Conservation (phyloP, 2,888 invertebrate genomes). For the Sphaerophoria taeniata region DNA sequence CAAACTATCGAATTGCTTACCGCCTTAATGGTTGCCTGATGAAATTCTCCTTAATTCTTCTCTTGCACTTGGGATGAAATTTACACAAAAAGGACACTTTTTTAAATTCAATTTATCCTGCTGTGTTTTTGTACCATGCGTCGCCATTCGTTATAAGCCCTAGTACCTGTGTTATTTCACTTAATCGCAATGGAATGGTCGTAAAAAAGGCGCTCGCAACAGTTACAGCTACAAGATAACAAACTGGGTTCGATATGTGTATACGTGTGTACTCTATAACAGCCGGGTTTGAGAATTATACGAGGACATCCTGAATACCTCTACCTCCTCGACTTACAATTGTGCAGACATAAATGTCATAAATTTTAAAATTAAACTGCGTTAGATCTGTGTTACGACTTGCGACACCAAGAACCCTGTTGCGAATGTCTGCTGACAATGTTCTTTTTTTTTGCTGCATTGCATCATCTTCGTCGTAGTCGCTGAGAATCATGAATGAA, state of each 20-base stretch:
- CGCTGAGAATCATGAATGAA: constrained; percentile 60
- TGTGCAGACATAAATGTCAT: constrained; percentile 70
- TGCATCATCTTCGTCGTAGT: constrained; percentile 40
- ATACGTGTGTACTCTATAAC: neutral
- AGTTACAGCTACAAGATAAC: constrained; percentile 63
- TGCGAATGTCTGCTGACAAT: constrained; percentile 72
- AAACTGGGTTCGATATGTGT: constrained; percentile 27
- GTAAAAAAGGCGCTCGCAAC: constrained; percentile 68
- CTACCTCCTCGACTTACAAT: constrained; percentile 33
- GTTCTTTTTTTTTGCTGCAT: constrained; percentile 43
- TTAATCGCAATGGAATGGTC: constrained; percentile 70
- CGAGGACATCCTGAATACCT: neutral
- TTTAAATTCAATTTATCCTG: constrained; percentile 59
- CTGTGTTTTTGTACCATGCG: constrained; percentile 35
- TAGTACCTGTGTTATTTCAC: constrained; percentile 74
- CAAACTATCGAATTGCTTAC: too few species aligned
- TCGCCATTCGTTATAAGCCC: constrained; percentile 57
- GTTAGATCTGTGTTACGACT: constrained; percentile 70
- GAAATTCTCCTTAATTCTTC: constrained; percentile 32
- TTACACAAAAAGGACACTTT: constrained; percentile 64
- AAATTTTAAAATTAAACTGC: constrained; percentile 73
- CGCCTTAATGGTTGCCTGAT: neutral
- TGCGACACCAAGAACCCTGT: constrained; percentile 67
- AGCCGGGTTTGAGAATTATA: too few species aligned
- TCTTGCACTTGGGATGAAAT: constrained; percentile 50